Base-by-base conservation (phyloP, 1,140 invertebrate species). In the Macrobrachium rosenbergii region DNA sequence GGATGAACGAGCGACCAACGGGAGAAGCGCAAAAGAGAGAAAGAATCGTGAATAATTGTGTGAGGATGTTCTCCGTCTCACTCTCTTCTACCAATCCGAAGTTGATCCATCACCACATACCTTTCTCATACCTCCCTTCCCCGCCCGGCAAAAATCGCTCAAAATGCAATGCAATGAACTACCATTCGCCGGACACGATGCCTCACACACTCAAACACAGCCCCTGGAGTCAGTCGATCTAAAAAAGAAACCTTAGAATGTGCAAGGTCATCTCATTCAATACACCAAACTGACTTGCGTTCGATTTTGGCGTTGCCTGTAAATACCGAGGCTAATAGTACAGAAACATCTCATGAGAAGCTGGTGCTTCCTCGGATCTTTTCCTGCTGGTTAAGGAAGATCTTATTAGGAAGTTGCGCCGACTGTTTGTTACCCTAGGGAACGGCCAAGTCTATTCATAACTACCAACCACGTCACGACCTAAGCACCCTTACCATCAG, bases 231-330 rank as follows among this genome's bases (percentile, higher is more conserved):
- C 60, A 83, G 58, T 43, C 58, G 59, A 83, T 82, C 79, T 82
- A n/a, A 75, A 72, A 83, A n/a, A 75, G 82, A 83, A 83, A 83
- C 82, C 72, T 62, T 76, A 83, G 72, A 83, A 83, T 76, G 82
- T 83, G 82, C 82, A 83, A 83, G 82, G 82, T 83, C 82, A 83
- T 83, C 82, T 83, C 59, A 59, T 83, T 83, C 82, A 83, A 83
- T 83, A 83, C 62, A 52, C 58, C 6, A 59, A 64, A 37, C 37
- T 10, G n/a, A 52, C 52, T 52, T 45, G 79, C 58, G 79, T 82
- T 69, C 79, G 79, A 82, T 82, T 52, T 28, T 64, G 64, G 69
- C 14, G 7, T 63, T 45, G 14, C 37, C 73, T 12, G 52, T 52
- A 52, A 52, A 52, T 52, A 52, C 52, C 52, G 12, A 12, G 0